Evolutionary conservation across 2,113 vertebrate species (phyloP), one percentile per base, ranked within the genome.

Genomic region (Origma solitaria): DNA sequence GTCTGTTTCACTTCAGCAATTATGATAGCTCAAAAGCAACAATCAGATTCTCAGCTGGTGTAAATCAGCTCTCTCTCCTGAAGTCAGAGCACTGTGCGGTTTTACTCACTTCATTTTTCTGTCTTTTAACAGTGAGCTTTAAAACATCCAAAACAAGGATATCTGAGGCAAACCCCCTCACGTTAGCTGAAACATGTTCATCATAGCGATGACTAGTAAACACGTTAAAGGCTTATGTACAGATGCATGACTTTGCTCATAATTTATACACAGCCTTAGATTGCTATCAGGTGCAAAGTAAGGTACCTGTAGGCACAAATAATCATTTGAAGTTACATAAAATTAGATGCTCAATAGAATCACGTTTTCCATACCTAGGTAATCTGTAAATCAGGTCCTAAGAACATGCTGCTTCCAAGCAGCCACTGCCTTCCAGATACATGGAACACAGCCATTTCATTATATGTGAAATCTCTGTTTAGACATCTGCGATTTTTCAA

Each of bases 1-100:
- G 86, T 88, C 82, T 87, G 81, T 95, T 95, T 96, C 89, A 96
- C 92, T 97, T 96, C 96, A 97, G 84, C 80, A 93, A 88, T 97
- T 97, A 94, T 1, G 0, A 94, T 73, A 89, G 78, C 92, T 96
- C 75, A 92, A 91, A 94, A 91, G 66, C 24, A 0, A 82, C 81
- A 83, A 93, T 92, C 86, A 90, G 64, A 88, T 84, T 82, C 65
- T 82, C 94, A 92, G 95, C 90, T 93, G 93, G 93, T 96, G 45
- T 72, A 96, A 88, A 86, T 83, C 88, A 86, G n/a, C 65, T 11
- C 49, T 60, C 44, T 17, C 57, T 81, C 7, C 35, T 72, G 44
- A 90, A 61, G 40, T 19, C 60, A 76, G 76, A 70, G 31, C 56
- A 68, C 51, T 81, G 22, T 51, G 56, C 40, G 84, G 4, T 62